Conservation (phyloP, 2,797 vertebrate species). For the Danionella dracula region DNA sequence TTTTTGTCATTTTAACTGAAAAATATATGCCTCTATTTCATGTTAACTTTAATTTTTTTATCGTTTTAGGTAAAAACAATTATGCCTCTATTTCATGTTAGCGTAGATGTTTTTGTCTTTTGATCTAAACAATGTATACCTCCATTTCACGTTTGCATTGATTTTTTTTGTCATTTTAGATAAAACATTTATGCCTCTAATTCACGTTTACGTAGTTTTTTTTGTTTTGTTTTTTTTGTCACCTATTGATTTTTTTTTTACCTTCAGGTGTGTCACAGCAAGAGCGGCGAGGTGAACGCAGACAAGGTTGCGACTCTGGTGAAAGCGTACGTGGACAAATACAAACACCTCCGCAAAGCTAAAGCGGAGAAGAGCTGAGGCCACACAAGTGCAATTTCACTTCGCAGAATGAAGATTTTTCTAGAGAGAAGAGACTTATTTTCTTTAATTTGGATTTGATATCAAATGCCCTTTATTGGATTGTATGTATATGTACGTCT, state of each 20-base stretch:
- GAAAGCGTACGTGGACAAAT: constrained; percentile 96
- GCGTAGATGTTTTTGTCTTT: no score
- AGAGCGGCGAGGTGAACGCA: constrained; percentile 95
- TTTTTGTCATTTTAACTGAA: no score
- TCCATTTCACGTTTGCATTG: no score
- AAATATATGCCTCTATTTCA: no score
- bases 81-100: no score
- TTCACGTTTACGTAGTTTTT: neutral
- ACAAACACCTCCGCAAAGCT: constrained; percentile 88
- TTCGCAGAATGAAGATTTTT: constrained; percentile 76
- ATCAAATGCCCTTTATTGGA: constrained; percentile 79
- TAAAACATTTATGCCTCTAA: neutral
- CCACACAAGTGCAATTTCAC: constrained; percentile 80
- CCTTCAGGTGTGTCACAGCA: constrained; percentile 90
- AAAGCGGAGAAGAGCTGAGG: constrained; percentile 61
- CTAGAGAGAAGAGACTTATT: constrained; percentile 87
- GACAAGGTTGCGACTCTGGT: constrained; percentile 94
- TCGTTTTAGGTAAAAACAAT: no score
- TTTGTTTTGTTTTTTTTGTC: neutral
- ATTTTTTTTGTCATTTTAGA: no score
- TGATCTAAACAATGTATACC: no score
- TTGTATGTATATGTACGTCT: constrained; percentile 54
- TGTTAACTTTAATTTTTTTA: no score
- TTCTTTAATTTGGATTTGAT: constrained; percentile 86
- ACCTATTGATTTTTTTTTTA: neutral